Percentiles rank a stretch among this genome's conserved stretches.
These are phyloP conservation scores for Caenorhabditis inopinata DNA, from an alignment of 1,140 invertebrate species.

Conservation along the genomic window DNA sequence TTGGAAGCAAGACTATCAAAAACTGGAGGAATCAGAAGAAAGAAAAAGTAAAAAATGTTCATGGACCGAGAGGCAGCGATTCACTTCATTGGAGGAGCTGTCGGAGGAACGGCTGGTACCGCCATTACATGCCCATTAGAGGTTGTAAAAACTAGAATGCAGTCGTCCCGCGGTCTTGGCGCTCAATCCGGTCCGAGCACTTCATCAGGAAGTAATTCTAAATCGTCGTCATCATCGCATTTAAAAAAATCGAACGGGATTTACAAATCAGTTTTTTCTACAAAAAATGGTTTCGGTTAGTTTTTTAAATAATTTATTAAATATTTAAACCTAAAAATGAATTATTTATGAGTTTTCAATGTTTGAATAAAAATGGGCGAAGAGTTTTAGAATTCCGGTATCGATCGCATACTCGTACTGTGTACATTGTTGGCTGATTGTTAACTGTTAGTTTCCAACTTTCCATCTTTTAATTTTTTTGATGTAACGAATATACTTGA, in stretches of 20 bases:
- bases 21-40: not conserved
- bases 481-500: too few relatives aligned
- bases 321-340: too few relatives aligned
- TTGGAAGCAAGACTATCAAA: not conserved
- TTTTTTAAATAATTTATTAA: not conserved
- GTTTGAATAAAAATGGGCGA: too few relatives aligned
- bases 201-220: not conserved
- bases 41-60: not conserved
- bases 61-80: conserved; percentile 52
- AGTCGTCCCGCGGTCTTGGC: conserved; percentile 76
- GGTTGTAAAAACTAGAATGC: conserved; percentile 94
- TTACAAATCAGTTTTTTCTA: not conserved
- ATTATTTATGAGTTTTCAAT: too few relatives aligned
- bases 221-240: not conserved
- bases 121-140: conserved; percentile 90
- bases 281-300: not conserved
- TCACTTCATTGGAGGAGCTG: conserved; percentile 63
- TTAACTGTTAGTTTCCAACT: too few relatives aligned
- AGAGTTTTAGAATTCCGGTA: too few relatives aligned
- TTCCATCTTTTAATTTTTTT: too few relatives aligned
- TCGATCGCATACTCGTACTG: too few relatives aligned
- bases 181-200: conserved; percentile 70
- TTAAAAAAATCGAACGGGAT: not conserved
- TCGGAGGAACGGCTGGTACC: conserved; percentile 85
- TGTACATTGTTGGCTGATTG: too few relatives aligned